Evolutionary conservation across 1,140 invertebrate genomes (phyloP), one percentile per base, ranked within the genome.

Genomic region (Atta colombica): DNA sequence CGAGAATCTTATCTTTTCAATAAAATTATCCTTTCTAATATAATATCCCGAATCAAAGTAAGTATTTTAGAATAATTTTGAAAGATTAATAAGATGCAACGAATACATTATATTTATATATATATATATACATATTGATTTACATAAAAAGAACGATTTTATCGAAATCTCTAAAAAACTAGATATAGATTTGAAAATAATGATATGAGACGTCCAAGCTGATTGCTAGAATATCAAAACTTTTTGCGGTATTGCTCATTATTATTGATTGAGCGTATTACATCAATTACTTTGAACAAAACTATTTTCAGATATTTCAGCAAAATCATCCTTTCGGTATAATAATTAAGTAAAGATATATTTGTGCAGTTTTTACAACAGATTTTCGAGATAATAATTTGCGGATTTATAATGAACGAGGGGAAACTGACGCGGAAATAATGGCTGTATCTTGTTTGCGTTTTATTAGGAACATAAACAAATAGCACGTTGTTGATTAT

Each of bases 391-490:
- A 66, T 45, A 45, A 78, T 66, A 28, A 78, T 66, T 77, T 63
- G 28, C 49, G 21, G 10, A 28, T 25, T 71, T 28, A 25, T 21
- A 7, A 45, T 12, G 7, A 31, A 18, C 51, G 31, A 80, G 12
- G n/a, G n/a, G 63, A 14, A 60, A 6, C 35, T 71, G 68, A 60
- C 35, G 21, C 7, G 39, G 8, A 45, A 85, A 58, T 25, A 53
- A 72, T 14, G 21, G 28, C 51, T 45, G 58, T 80, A 75, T 65
- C 65, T 63, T 58, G 55, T 86, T 75, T 51, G 51, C 58, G 21
- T 91, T 92, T 91, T 91, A 89, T 90, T 91, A 91, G 86, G 89
- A 92, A 91, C 82, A 90, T 89, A 91, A 91, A 90, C 86, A 91
- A 91, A 92, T 90, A 91, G 45, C 14, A 77, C 71, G n/a, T 58